Base-by-base conservation (phyloP, 2,113 vertebrate genomes). In the Pitta sordida region DNA sequence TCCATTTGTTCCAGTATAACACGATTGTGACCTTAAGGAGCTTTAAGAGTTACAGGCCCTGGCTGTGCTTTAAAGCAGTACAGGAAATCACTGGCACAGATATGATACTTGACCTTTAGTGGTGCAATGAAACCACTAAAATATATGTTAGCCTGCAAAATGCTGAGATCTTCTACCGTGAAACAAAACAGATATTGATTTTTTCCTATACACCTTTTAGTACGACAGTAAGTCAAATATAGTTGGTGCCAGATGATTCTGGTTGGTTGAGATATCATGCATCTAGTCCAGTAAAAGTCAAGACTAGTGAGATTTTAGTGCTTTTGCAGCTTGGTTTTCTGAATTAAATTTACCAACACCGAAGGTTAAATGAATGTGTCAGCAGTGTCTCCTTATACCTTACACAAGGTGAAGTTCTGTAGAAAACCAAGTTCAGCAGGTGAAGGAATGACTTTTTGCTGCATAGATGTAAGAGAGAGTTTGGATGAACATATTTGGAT, bases 181-280 rank as follows among this genome's bases (percentile, higher is more conserved):
- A 95, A 97, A 96, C 92, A 96, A 95, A 97, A 94, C 83, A 93
- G 55, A 76, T 92, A 96, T 84, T 94, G 94, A 97, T 95, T 97
- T 97, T 62, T 92, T 82, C 85, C 87, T 56, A 14, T 46, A 67
- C 44, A 88, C 70, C 79, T 94, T 71, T 63, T 86, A 96, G 49
- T 68, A 91, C 30, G 15, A 96, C 36, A 74, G 46, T 91, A 95
- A 96, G 83, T 94, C 85, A 88, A 93, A 94, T 68, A 74, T 2
- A 78, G 78, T 55, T 94, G 94, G 78, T 78, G 46, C 36, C 60
- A 86, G 59, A 39, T 83, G 75, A 95, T 86, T 85, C 84, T 86
- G 89, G 46, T 60, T 91, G 70, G 41, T 87, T 70, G 84, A 93
- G 82, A 65, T 58, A 85, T 70, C 83, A 86, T 16, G 19, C 86